Base-by-base conservation (phyloP, 2,113 vertebrate genomes). In the Trachemys scripta region DNA sequence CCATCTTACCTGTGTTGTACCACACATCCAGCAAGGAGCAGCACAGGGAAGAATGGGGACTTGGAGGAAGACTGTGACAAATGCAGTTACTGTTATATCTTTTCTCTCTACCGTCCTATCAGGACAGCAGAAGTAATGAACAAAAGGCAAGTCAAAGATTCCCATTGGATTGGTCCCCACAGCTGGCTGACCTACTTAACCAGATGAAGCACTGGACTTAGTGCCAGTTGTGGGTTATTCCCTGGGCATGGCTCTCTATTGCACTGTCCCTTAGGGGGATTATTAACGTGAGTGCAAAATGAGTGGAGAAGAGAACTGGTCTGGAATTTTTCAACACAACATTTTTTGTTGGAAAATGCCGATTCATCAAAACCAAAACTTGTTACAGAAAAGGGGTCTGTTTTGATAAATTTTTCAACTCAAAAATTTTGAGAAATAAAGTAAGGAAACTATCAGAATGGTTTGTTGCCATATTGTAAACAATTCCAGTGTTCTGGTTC, bases 201-300 rank as follows among this genome's bases (percentile, higher is more conserved):
- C 5, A 38, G 7, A 6, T 1, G 35, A 94, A 42, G 16, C 11
- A 31, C 7, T 42, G 38, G 38, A 5, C 35, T 38, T 22, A 54
- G 13, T 12, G 54, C 35, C 72, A 22, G 8, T 14, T 3, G 13
- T 5, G 4, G 35, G 80, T 87, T 87, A 53, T 17, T 22, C 4
- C 35, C 20, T 72, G 17, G 76, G 62, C 24, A 3, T 65, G 31
- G 31, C 31, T 2, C 65, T 31, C 13, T 80, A 10, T 2, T 1
- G 0, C 27, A 49, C 27, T 57, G 45, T 3, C 20, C 72, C 38
- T 10, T 3, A 1, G 0, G 6, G 14, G 0, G 0, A 0, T 82
- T 51, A 38, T 65, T 75, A 87, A n/a, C 49, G 35, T 3, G 47
- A 3, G 3, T 5, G 8, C 13, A 45, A 56, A 29, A 7, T 72